Percentiles rank a stretch among this genome's conserved stretches.
Evolutionary conservation across 1,140 invertebrate species (phyloP).

Genomic region (Brachystomella parvula): DNA sequence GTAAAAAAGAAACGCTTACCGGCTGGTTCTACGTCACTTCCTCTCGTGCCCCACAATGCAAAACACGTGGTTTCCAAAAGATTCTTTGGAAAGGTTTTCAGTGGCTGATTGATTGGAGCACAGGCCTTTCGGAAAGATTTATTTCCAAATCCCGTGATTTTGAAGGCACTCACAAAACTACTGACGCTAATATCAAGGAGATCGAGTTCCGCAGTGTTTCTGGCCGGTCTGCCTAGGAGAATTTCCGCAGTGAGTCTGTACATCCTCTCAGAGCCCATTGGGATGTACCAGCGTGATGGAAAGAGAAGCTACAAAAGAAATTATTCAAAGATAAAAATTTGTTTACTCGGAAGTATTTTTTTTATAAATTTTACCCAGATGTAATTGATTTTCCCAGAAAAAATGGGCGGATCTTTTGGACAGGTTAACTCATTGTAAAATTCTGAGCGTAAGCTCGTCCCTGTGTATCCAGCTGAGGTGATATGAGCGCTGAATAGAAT

Average conservation of each 20-base stretch:
- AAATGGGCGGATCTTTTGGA: conserved; percentile 1
- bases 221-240: neutral
- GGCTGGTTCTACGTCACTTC: neutral
- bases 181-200: neutral
- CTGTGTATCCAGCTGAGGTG: neutral
- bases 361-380: neutral
- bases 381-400: neutral
- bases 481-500: neutral
- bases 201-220: neutral
- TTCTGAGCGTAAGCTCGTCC: neutral
- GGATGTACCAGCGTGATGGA: neutral
- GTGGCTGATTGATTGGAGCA: neutral
- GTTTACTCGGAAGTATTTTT: too few species aligned
- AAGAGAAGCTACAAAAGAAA: neutral
- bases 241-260: neutral
- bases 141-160: neutral
- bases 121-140: neutral
- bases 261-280: neutral
- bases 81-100: neutral
- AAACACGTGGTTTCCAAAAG: neutral
- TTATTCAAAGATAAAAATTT: too few species aligned
- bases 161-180: neutral
- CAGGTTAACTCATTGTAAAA: neutral
- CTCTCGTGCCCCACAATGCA: neutral
- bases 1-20: too few species aligned